These are phyloP conservation scores for Pipistrellus nathusii DNA, from an alignment of 2,797 vertebrate species.

Conservation along the genomic window DNA sequence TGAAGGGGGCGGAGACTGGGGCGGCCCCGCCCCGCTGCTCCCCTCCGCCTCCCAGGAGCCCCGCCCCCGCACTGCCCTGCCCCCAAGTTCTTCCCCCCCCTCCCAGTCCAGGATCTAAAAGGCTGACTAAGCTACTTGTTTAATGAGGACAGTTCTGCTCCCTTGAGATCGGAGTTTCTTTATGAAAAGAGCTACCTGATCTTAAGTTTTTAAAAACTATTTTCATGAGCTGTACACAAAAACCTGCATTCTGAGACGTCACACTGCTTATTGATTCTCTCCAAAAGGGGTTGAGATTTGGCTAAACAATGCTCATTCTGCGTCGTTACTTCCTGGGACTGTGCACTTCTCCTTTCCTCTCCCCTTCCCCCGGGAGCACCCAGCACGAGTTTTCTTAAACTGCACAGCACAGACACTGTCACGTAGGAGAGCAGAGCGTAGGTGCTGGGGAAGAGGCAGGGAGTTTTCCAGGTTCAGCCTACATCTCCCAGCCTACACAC, in stretches of 20 bases:
- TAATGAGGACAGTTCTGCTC: slow-evolving; percentile 15
- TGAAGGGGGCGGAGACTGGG: slow-evolving; percentile 2
- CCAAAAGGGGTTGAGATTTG: slow-evolving; percentile 19
- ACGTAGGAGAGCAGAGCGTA: not conserved
- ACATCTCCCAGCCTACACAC: too few relatives aligned
- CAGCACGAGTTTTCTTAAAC: not conserved
- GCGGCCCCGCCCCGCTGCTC: not conserved
- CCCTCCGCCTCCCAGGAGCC: not conserved
- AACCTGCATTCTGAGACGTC: not conserved
- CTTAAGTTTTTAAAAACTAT: not conserved
- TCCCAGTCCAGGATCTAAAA: slow-evolving; percentile 20
- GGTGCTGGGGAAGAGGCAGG: not conserved
- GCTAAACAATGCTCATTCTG: slow-evolving; percentile 27
- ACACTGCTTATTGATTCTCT: slow-evolving; percentile 11
- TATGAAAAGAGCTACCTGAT: not conserved
- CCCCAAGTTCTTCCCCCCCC: too few relatives aligned
- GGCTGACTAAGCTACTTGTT: slow-evolving; percentile 50
- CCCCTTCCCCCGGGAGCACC: not conserved
- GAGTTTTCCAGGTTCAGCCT: not conserved
- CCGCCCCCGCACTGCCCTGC: not conserved
- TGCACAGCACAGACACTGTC: not conserved
- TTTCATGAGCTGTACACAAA: not conserved
- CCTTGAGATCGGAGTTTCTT: not conserved
- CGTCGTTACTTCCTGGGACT: not conserved
- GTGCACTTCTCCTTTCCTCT: not conserved